Base-by-base conservation (phyloP, 2,888 invertebrate species). In the Acrobasis consociella region DNA sequence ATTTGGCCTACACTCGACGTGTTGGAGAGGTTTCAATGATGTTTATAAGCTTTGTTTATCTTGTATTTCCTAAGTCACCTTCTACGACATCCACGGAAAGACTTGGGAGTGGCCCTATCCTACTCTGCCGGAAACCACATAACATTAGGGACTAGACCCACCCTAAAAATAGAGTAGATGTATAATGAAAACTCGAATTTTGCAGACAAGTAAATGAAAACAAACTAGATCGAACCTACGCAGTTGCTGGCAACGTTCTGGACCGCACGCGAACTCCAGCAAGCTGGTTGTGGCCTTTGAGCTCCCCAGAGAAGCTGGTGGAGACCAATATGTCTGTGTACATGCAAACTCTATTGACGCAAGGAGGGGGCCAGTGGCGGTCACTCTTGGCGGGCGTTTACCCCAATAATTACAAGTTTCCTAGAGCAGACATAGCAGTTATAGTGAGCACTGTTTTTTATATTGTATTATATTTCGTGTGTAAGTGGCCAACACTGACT, bases 361-460 rank as follows among this genome's bases (percentile, higher is more conserved):
- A 42, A 42, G 16, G 53, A 0, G 8, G 67, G 9, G 85, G 82
- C 0, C 88, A 89, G 55, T 87, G 87, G 86, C 76, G 86, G 52
- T 38, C 3, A 31, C 9, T 87, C 2, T 49, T 58, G 3, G 63
- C 58, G 1, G 78, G 77, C 2, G 38, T 58, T 0, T 81, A 71
- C 62, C 86, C 86, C 0, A 42, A 13, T 9, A 62, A 53, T 0
- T 87, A 77, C 63, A 66, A 58, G 0, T 87, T 87, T 65, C 87
- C 87, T 1, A 69, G 22, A 52, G 22, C 75, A 7, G 87, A 87
- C 62, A 83, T 87, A 50, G 74, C 81, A 3, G 67, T 87, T 11
- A 71, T 79, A 67, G 86, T 87, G 69, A 73, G 77, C 77, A 60
- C 22, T 77, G 60, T 22, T 2, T 55, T 11, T 10, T 9, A 42